phyloP scores from a whole-genome alignment of 1,140 invertebrate species.

The Penaeus chinensis region DNA sequence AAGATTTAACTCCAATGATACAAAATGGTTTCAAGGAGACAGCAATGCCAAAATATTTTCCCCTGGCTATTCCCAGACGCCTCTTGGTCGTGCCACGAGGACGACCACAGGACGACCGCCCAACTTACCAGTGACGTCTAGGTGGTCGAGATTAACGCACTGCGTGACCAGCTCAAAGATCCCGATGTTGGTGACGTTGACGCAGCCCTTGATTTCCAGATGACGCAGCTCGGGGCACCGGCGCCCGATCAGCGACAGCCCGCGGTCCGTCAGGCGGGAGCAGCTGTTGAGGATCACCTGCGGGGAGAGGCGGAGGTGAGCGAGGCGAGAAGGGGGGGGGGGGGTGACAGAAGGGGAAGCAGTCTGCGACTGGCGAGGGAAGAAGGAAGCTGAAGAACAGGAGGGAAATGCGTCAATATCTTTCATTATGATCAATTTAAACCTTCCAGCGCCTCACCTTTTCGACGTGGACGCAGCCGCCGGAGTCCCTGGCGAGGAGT shows the following conservation, averaged over 20 bases:
- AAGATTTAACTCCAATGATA: too few relatives aligned
- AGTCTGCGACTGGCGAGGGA: neutral
- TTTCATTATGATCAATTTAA: too few relatives aligned
- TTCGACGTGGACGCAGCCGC: slow-evolving; percentile 59
- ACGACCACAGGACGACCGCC: too few relatives aligned
- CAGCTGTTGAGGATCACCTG: slow-evolving; percentile 79
- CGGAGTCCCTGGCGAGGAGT: slow-evolving; percentile 61
- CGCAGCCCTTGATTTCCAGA: slow-evolving; percentile 78
- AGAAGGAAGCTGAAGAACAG: too few relatives aligned
- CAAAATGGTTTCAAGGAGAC: too few relatives aligned
- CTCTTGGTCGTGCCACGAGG: too few relatives aligned
- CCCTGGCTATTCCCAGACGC: too few relatives aligned
- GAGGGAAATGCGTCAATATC: too few relatives aligned
- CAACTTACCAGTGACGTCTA: slow-evolving; percentile 79
- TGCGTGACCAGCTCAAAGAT: slow-evolving; percentile 76
- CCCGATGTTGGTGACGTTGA: slow-evolving; percentile 77
- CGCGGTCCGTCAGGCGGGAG: slow-evolving; percentile 80
- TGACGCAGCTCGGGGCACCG: slow-evolving; percentile 80
- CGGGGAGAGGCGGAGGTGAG: slow-evolving; percentile 69
- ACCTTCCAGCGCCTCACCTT: slow-evolving; percentile 36
- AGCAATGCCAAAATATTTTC: too few relatives aligned
- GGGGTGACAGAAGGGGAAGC: neutral
- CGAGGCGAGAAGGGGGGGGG: neutral
- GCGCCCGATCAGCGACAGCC: slow-evolving; percentile 76
- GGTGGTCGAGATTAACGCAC: slow-evolving; percentile 78